These are phyloP conservation scores for Tiphia femorata DNA, from an alignment of 2,888 invertebrate genomes.

Conservation along the genomic window DNA sequence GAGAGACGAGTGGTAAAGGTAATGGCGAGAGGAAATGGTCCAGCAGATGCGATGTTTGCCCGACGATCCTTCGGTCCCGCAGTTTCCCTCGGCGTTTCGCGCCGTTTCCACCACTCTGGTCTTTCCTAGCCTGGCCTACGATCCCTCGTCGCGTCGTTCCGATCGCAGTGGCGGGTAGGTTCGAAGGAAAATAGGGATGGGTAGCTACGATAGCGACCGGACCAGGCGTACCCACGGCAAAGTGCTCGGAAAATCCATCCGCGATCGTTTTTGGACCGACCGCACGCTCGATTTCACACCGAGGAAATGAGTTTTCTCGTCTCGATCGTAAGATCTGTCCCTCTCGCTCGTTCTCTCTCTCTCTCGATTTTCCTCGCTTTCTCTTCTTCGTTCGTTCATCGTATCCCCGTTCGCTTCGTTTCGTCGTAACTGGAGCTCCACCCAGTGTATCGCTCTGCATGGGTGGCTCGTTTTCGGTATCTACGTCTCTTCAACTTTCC, in stretches of 20 bases:
- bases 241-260: conserved; percentile 49
- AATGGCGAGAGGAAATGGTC: conserved; percentile 39
- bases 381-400: neutral
- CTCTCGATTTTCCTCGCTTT: conserved; percentile 24
- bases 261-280: conserved; percentile 52
- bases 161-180: too few species aligned
- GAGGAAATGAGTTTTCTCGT: conserved; percentile 57
- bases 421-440: too few species aligned
- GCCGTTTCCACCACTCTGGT: neutral
- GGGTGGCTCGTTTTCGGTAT: too few species aligned
- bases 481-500: too few species aligned
- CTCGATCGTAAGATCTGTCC: conserved; percentile 30
- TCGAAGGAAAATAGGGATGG: too few species aligned
- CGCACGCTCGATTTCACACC: conserved; percentile 53
- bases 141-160: too few species aligned
- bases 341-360: conserved; percentile 19
- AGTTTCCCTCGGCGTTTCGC: conserved; percentile 5
- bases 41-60: conserved; percentile 38
- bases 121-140: too few species aligned
- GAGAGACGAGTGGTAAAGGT: conserved; percentile 32
- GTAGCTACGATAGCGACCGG: too few species aligned
- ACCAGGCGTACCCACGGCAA: conserved; percentile 28
- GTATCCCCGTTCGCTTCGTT: neutral
- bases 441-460: too few species aligned
- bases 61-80: conserved; percentile 16